Conservation (phyloP, 2,113 vertebrate genomes). For the Dromiciops gliroides region DNA sequence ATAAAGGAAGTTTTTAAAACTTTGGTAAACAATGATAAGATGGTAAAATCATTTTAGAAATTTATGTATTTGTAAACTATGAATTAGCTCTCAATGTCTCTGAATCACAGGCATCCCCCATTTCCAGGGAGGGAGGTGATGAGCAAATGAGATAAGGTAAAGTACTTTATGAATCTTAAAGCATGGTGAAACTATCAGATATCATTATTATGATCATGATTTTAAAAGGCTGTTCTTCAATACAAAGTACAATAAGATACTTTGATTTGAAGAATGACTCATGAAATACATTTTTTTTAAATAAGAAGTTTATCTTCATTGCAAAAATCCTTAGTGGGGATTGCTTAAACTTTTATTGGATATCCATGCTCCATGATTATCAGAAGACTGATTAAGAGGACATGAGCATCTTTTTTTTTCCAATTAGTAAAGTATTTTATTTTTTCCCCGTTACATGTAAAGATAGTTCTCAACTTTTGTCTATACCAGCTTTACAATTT, state of each 20-base stretch:
- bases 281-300: background rate
- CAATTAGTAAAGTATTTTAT: too few relatives aligned
- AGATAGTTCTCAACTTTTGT: too few relatives aligned
- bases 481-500: too few relatives aligned
- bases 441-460: too few relatives aligned
- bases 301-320: background rate
- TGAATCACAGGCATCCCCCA: background rate
- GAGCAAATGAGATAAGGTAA: background rate
- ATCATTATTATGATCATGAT: background rate
- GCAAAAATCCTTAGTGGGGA: background rate
- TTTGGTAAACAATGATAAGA: background rate
- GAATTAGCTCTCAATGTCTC: background rate
- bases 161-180: background rate
- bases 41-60: background rate
- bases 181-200: background rate
- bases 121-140: background rate
- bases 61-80: background rate
- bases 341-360: background rate
- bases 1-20: background rate
- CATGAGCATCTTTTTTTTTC: background rate
- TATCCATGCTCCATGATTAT: background rate
- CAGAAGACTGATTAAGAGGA: background rate
- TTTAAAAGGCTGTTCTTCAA: background rate
- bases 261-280: background rate
- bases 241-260: background rate